Evolutionary conservation across 2,797 vertebrate genomes (phyloP).

Genomic region (Loris lydekkerianus): DNA sequence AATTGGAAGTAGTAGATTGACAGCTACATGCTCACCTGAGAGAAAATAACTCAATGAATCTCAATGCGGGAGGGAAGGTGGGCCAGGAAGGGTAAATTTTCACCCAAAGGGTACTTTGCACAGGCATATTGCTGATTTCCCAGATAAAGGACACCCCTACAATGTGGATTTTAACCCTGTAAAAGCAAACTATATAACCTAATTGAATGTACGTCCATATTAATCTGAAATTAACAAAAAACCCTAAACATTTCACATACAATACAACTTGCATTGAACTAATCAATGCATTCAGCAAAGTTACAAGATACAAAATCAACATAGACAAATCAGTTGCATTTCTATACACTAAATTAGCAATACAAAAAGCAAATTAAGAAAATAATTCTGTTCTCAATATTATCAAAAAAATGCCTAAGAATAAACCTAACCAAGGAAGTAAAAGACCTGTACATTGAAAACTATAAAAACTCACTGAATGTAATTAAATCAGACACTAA

Average conservation of each 20-base stretch:
- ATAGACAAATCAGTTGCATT: not conserved
- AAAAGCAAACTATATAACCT: too few species aligned
- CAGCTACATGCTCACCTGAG: too few species aligned
- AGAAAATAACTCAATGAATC: too few species aligned
- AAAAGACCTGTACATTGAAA: not conserved
- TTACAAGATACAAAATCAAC: not conserved
- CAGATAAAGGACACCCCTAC: too few species aligned
- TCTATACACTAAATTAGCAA: not conserved
- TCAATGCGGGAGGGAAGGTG: too few species aligned
- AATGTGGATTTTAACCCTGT: too few species aligned
- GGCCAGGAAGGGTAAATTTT: too few species aligned
- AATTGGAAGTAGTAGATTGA: too few species aligned
- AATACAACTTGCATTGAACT: not conserved
- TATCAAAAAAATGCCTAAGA: not conserved
- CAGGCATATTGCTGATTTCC: too few species aligned
- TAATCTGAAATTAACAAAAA: too few species aligned
- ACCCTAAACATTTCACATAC: not conserved
- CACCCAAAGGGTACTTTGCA: too few species aligned
- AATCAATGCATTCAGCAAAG: not conserved
- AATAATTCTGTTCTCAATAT: not conserved
- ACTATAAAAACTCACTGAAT: not conserved
- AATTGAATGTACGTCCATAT: too few species aligned
- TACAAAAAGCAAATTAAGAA: slow-evolving; percentile 1
- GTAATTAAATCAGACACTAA: not conserved
- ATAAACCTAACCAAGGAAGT: not conserved